Percentiles rank a stretch among this genome's conserved stretches.
Evolutionary conservation across 2,797 vertebrate genomes (phyloP).

Genomic region (Chrosomus eos): DNA sequence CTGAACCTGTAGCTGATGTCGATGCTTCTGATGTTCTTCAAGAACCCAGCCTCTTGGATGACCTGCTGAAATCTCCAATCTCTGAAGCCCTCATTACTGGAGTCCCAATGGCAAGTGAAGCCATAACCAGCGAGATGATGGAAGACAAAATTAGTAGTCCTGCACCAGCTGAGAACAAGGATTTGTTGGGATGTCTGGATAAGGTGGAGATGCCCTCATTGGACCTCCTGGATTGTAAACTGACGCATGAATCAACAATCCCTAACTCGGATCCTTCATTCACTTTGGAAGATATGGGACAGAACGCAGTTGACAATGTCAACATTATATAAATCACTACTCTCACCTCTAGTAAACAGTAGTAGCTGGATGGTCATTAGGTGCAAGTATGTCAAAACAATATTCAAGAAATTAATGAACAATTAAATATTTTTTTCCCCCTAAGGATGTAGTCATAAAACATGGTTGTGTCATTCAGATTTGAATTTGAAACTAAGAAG

Average conservation of each 20-base stretch:
- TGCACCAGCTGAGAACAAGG: constrained; percentile 18
- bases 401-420: neutral
- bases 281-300: constrained; percentile 35
- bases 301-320: constrained; percentile 60
- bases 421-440: neutral
- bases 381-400: constrained; percentile 18
- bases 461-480: neutral
- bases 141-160: constrained; percentile 23
- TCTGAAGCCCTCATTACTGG: constrained; percentile 57
- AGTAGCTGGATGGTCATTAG: constrained; percentile 46
- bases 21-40: neutral
- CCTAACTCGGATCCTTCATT: constrained; percentile 49
- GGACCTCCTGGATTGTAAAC: constrained; percentile 38
- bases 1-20: constrained; percentile 26
- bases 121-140: neutral
- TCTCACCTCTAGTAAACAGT: constrained; percentile 58
- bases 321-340: constrained; percentile 67
- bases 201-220: constrained; percentile 19
- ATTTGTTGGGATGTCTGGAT: constrained; percentile 41
- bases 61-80: constrained; percentile 57
- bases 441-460: neutral
- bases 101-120: constrained; percentile 9
- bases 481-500: neutral
- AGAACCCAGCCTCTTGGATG: constrained; percentile 44
- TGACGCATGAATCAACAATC: constrained; percentile 42